Evolutionary conservation across 1,140 invertebrate species (phyloP).

Genomic region (Solen grandis): DNA sequence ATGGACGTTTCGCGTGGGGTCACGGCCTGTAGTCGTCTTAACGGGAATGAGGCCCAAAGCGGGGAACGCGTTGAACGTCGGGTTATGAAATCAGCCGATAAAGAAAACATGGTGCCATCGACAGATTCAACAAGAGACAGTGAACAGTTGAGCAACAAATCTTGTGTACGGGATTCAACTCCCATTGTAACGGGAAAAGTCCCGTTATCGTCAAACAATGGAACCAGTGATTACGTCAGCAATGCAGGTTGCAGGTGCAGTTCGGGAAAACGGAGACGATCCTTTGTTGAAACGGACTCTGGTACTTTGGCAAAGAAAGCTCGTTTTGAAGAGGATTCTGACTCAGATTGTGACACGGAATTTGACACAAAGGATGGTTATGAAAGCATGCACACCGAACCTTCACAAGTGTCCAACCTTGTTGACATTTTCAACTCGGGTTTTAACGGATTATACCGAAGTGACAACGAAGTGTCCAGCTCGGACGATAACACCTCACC

Average conservation of each 20-base stretch:
- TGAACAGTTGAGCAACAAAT: background rate
- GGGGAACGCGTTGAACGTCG: conserved; percentile 54
- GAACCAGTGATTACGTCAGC: conserved; percentile 60
- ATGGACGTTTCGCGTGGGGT: conserved; percentile 39
- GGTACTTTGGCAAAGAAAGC: conserved; percentile 58
- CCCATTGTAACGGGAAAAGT: conserved; percentile 38
- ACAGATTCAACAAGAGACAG: conserved; percentile 5
- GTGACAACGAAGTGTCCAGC: conserved; percentile 22
- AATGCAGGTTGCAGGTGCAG: conserved; percentile 47
- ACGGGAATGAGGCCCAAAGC: conserved; percentile 15
- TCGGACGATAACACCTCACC: no score
- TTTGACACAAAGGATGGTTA: conserved; percentile 40
- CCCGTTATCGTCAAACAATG: conserved; percentile 47
- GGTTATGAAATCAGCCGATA: conserved; percentile 15
- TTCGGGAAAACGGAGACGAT: conserved; percentile 57
- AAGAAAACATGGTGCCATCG: conserved; percentile 23
- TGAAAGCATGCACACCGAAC: conserved; percentile 71
- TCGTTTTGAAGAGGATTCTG: conserved; percentile 45
- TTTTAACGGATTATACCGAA: conserved; percentile 69
- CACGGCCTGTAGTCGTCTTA: conserved; percentile 9
- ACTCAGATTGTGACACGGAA: conserved; percentile 43
- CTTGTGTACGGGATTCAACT: background rate
- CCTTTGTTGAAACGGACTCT: conserved; percentile 41
- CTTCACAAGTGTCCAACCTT: conserved; percentile 72
- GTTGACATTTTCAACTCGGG: conserved; percentile 77